Evolutionary conservation across 2,888 invertebrate species (phyloP).

Genomic region (Eledona agricola): DNA sequence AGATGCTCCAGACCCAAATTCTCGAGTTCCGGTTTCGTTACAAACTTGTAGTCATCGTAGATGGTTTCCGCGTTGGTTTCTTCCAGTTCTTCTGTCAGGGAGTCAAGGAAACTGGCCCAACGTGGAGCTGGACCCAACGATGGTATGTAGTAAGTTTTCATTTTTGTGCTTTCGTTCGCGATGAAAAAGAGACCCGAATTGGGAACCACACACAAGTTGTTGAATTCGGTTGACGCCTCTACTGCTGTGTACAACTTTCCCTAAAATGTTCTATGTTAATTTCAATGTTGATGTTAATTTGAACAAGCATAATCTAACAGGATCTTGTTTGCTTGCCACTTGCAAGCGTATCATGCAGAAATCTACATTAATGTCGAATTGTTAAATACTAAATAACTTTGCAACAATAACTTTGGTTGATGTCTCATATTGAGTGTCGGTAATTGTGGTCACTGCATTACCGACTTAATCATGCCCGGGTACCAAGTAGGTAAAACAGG

Average conservation of each 20-base stretch:
- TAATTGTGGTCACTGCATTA: too few relatives aligned
- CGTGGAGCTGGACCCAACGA: slow-evolving; percentile 91
- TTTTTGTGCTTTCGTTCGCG: slow-evolving; percentile 94
- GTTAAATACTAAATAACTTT: too few relatives aligned
- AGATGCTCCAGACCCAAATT: slow-evolving; percentile 90
- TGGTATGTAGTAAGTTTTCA: slow-evolving; percentile 94
- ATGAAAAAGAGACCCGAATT: slow-evolving; percentile 91
- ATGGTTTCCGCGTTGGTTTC: slow-evolving; percentile 80
- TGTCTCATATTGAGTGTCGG: too few relatives aligned
- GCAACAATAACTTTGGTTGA: too few relatives aligned
- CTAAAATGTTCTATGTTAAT: too few relatives aligned
- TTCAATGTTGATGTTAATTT: too few relatives aligned
- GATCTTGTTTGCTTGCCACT: too few relatives aligned
- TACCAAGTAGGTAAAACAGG: too few relatives aligned
- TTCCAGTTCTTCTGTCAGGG: slow-evolving; percentile 96
- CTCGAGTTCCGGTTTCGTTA: slow-evolving; percentile 90
- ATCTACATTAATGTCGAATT: too few relatives aligned
- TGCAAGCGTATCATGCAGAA: too few relatives aligned
- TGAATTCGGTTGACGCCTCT: slow-evolving; percentile 82
- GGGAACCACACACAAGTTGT: slow-evolving; percentile 91
- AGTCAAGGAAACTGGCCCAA: slow-evolving; percentile 98
- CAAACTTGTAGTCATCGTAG: slow-evolving; percentile 98
- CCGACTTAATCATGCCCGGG: too few relatives aligned
- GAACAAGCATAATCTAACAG: too few relatives aligned
- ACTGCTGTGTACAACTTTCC: slow-evolving; percentile 95